Evolutionary conservation across 2,113 vertebrate species (phyloP).

Genomic region (Blennius ocellaris): DNA sequence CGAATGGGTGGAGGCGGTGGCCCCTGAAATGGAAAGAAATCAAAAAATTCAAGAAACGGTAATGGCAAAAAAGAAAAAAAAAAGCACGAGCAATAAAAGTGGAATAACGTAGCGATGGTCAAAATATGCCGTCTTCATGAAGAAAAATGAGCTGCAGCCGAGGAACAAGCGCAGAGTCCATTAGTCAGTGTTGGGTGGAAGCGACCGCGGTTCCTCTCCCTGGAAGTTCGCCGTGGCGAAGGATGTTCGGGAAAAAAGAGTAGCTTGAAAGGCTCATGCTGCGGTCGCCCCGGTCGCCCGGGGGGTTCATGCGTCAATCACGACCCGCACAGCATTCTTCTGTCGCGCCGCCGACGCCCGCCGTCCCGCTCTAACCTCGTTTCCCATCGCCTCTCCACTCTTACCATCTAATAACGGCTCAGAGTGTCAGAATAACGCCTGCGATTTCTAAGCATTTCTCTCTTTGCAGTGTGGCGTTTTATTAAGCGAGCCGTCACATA

Average conservation of each 20-base stretch:
- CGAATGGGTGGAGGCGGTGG: constrained; percentile 1
- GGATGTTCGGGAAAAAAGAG: not conserved
- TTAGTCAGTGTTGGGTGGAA: constrained; percentile 4
- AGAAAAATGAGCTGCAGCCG: constrained; percentile 2
- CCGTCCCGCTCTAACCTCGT: constrained; percentile 34
- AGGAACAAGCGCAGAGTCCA: not conserved
- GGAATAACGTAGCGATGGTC: not conserved
- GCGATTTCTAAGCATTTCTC: not conserved
- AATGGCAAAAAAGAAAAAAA: too few relatives aligned
- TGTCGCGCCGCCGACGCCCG: not conserved
- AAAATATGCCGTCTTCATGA: not conserved
- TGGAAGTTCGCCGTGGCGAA: too few relatives aligned
- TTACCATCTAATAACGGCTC: constrained; percentile 19
- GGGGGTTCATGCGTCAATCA: constrained; percentile 21
- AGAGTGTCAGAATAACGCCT: constrained; percentile 1
- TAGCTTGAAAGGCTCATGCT: constrained; percentile 1
- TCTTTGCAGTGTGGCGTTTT: not conserved
- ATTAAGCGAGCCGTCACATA: not conserved
- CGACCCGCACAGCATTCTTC: not conserved
- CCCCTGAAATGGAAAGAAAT: constrained; percentile 28
- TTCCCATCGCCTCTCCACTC: not conserved
- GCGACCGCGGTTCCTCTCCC: not conserved
- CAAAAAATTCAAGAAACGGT: not conserved
- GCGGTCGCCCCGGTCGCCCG: constrained; percentile 10
- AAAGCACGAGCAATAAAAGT: constrained; percentile 8